Conservation (phyloP, 2,888 invertebrate species). For the Cheilosia scutellata region DNA sequence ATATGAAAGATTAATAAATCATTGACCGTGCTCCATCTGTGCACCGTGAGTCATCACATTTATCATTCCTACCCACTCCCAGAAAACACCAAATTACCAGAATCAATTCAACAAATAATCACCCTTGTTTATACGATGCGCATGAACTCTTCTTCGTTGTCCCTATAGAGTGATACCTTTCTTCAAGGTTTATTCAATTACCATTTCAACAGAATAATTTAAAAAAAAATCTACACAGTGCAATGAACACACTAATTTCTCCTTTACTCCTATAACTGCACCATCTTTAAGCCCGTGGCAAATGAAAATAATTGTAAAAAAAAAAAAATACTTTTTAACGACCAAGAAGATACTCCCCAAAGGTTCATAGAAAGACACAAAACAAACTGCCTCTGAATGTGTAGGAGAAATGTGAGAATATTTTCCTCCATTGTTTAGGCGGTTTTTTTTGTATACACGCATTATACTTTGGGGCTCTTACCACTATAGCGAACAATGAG, state of each 20-base stretch:
- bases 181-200: constrained; percentile 58
- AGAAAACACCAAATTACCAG: constrained; percentile 12
- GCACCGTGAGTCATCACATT: too few species aligned
- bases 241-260: constrained; percentile 72
- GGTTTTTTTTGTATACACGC: constrained; percentile 42
- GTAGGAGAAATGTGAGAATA: constrained; percentile 75
- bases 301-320: constrained; percentile 67
- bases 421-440: constrained; percentile 67
- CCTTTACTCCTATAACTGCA: constrained; percentile 43
- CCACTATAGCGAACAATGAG: constrained; percentile 43
- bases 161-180: constrained; percentile 17
- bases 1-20: too few species aligned
- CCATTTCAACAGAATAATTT: constrained; percentile 53
- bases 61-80: background rate
- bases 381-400: constrained; percentile 42
- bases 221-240: constrained; percentile 49
- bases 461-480: constrained; percentile 51
- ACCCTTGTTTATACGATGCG: constrained; percentile 17
- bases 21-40: too few species aligned
- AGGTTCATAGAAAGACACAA: constrained; percentile 55
- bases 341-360: constrained; percentile 49
- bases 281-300: constrained; percentile 55
- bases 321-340: constrained; percentile 51
- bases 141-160: constrained; percentile 39
- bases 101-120: constrained; percentile 25